A percentile compares a stretch with the other conserved stretches of the same genome.
phyloP scores from a whole-genome alignment of 2,888 invertebrate species.

The Metallyticus violacea region DNA sequence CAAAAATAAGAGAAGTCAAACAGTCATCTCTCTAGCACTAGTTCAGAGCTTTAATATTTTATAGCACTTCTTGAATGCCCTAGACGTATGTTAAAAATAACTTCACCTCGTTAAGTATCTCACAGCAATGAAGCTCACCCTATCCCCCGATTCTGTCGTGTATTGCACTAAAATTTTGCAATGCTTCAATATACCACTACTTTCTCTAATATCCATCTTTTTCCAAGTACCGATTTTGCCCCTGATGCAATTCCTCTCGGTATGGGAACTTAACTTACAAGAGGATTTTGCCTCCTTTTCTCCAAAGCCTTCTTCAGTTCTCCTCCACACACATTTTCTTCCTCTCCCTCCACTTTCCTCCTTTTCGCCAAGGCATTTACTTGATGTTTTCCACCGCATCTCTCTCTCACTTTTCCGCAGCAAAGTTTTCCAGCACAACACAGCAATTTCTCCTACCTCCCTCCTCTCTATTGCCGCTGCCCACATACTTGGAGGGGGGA shows the following conservation, averaged over 20 bases:
- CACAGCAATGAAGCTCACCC: background rate
- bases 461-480: background rate
- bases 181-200: background rate
- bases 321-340: background rate
- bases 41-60: too few species aligned
- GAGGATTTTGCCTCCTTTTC: background rate
- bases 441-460: slow-evolving; percentile 15
- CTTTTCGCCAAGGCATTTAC: background rate
- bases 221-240: background rate
- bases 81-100: too few species aligned
- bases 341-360: background rate
- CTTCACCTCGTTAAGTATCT: too few species aligned
- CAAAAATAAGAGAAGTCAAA: too few species aligned
- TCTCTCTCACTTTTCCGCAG: slow-evolving; percentile 6
- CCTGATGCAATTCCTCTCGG: background rate
- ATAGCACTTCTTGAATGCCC: too few species aligned
- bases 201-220: background rate
- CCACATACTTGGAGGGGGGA: background rate
- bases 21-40: too few species aligned
- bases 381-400: background rate
- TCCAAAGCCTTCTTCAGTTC: background rate
- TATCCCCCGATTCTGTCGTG: background rate
- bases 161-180: background rate
- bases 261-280: background rate
- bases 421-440: slow-evolving; percentile 23